phyloP scores from a whole-genome alignment of 1,140 invertebrate genomes.

The Cardiocondyla obscurior region DNA sequence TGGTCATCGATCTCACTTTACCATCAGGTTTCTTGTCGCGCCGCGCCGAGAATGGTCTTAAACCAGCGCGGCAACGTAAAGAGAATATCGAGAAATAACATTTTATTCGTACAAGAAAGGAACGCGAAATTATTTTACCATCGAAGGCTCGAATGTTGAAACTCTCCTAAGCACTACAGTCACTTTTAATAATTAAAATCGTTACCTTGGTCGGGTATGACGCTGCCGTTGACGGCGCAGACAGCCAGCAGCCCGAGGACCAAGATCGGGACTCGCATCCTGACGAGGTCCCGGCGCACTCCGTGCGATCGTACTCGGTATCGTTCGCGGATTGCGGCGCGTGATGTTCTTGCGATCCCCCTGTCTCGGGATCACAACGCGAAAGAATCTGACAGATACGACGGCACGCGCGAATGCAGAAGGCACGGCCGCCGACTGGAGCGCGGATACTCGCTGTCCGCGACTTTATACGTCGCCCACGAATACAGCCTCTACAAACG shows the following conservation, averaged over 20 bases:
- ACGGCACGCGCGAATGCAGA: slow-evolving; percentile 67
- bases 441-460: slow-evolving; percentile 74
- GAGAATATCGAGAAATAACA: neutral
- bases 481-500: slow-evolving; percentile 22
- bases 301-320: neutral
- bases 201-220: slow-evolving; percentile 77
- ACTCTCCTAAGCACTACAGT: neutral
- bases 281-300: slow-evolving; percentile 1
- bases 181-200: neutral
- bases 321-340: neutral
- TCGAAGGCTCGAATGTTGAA: neutral
- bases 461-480: slow-evolving; percentile 84
- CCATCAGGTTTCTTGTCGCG: slow-evolving; percentile 70
- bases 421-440: slow-evolving; percentile 76
- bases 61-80: slow-evolving; percentile 6
- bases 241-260: slow-evolving; percentile 71
- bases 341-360: neutral
- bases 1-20: slow-evolving; percentile 43
- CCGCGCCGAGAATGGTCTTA: slow-evolving; percentile 66
- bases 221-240: slow-evolving; percentile 64
- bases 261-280: slow-evolving; percentile 71
- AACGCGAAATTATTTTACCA: too few relatives aligned
- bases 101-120: neutral
- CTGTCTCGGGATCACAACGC: neutral
- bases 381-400: neutral